Conservation (phyloP, 2,113 vertebrate genomes). For the Catharus fuscescens region DNA sequence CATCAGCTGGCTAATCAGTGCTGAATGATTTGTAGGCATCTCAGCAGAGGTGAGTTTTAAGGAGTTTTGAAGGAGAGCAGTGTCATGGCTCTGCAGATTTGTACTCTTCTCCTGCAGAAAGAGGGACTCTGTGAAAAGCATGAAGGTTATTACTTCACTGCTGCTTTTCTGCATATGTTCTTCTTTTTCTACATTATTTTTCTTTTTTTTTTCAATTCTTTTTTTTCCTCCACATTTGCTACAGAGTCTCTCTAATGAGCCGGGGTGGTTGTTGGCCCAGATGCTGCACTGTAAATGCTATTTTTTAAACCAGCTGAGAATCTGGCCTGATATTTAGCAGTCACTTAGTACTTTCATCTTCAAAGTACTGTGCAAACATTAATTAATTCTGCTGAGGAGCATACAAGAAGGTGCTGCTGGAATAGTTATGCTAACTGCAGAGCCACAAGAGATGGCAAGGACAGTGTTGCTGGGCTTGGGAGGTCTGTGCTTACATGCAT, state of each 20-base stretch:
- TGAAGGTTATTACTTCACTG: not conserved
- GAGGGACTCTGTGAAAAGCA: not conserved
- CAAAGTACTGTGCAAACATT: slow-evolving; percentile 55
- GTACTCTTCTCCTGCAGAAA: not conserved
- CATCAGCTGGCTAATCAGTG: slow-evolving; percentile 37
- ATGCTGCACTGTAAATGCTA: not conserved
- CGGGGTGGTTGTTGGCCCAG: not conserved
- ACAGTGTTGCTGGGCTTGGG: not conserved
- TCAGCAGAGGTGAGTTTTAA: slow-evolving; percentile 36
- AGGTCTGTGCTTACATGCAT: not conserved
- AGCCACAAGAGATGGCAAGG: not conserved
- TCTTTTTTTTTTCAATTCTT: not conserved
- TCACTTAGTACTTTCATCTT: slow-evolving; percentile 52
- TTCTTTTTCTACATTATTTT: not conserved
- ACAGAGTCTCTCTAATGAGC: not conserved
- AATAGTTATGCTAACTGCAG: slow-evolving; percentile 6
- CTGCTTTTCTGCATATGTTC: not conserved
- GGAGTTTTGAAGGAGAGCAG: not conserved
- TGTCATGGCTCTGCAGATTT: not conserved
- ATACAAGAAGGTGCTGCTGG: not conserved
- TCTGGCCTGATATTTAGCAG: slow-evolving; percentile 35
- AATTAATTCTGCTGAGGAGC: slow-evolving; percentile 50
- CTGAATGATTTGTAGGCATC: slow-evolving; percentile 28
- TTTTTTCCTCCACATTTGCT: not conserved
- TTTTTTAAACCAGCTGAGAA: slow-evolving; percentile 44